Base-by-base conservation (phyloP, 2,113 vertebrate species). In the Heterotilapia buettikoferi region DNA sequence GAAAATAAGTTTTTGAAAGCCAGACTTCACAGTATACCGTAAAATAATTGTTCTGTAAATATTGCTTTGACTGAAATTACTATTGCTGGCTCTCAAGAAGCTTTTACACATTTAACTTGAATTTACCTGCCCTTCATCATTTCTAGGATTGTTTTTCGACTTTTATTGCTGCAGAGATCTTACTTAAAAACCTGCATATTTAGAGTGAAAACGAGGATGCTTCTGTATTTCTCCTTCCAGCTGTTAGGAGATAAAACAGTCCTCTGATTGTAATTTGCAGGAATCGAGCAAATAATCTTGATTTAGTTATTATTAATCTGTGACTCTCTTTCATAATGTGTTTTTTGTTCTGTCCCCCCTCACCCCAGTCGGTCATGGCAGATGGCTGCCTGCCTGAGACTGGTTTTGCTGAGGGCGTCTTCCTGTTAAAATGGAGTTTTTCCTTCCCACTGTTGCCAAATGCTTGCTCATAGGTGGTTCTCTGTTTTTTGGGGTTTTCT, bases 391-490 rank as follows among this genome's bases (percentile, higher is more conserved):
- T 2, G 61, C 31, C 61, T 38, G 61, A 66, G 0, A 21, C 18
- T 21, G 33, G 33, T 66, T 38, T 0, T 59, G 56, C 24, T 68
- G 61, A 38, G 1, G 33, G 19, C 2, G 1, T 68, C 33, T 68
- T 38, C 33, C 61, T 68, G 33, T 68, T 68, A 38, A 68, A 68
- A 38, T 68, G 5, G 6, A 68, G 33, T 68, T 68, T 68, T 68
- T 68, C 11, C 19, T 68, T 5, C 33, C 33, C 61, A 66, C 33
- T 38, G 33, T 66, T 66, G 61, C 61, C 61, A 68, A 68, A 68
- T 38, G 19, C 61, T 21, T 21, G 19, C 19, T 68, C 61, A 38
- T 68, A 68, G 61, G 4, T 38, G 33, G 11, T 66, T 38, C 18
- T 36, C 33, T 66, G 33, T 21, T 66, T 66, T 66, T 66, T 2